Percentiles rank a stretch among this genome's conserved stretches.
Evolutionary conservation across 2,113 vertebrate genomes (phyloP).

Genomic region (Mus pahari): DNA sequence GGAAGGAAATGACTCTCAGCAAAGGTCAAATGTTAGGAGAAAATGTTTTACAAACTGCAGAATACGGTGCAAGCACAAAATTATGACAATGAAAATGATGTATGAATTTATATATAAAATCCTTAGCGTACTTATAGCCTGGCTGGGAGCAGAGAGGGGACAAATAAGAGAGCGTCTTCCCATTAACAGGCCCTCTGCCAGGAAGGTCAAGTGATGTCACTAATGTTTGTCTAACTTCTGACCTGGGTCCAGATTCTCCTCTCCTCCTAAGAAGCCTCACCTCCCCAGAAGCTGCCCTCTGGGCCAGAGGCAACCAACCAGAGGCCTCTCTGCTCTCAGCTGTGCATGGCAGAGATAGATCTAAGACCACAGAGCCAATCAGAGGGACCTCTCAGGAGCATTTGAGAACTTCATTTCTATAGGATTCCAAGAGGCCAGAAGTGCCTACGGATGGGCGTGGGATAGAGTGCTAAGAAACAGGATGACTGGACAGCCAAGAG

Average conservation of each 20-base stretch:
- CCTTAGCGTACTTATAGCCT: background rate
- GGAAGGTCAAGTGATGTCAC: background rate
- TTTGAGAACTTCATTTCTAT: background rate
- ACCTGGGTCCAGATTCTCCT: background rate
- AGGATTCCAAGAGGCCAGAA: background rate
- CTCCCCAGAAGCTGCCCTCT: background rate
- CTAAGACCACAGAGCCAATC: background rate
- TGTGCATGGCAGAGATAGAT: background rate
- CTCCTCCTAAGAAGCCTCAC: background rate
- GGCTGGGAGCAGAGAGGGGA: background rate
- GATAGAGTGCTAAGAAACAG: background rate
- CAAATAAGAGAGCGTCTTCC: background rate
- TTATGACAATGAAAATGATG: background rate
- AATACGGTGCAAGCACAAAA: background rate
- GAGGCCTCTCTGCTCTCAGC: background rate
- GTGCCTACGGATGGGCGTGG: background rate
- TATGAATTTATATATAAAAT: background rate
- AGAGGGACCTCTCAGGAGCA: background rate
- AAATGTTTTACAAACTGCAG: conserved; percentile 21
- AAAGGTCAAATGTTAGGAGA: background rate
- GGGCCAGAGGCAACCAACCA: background rate
- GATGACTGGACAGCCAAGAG: background rate
- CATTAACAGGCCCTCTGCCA: background rate
- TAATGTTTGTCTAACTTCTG: conserved; percentile 1
- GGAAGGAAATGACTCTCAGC: background rate